phyloP scores from a whole-genome alignment of 1,140 invertebrate genomes.

The Ganaspis sp. region DNA sequence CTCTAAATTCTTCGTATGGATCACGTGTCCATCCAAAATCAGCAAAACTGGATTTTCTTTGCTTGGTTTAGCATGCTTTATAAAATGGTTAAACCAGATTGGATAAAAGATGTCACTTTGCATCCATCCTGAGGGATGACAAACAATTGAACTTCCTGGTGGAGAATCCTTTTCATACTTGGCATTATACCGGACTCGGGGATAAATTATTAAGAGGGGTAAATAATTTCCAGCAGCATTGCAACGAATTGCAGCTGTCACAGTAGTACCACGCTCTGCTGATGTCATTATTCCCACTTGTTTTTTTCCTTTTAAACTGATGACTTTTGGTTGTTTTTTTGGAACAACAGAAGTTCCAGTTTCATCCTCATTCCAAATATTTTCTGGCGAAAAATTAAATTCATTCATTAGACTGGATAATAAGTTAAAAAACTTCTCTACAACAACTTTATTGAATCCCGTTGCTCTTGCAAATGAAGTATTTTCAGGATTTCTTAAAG shows the following conservation, averaged over 20 bases:
- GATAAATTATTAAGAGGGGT: no score
- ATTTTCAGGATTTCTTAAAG: constrained; percentile 38
- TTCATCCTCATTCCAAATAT: constrained; percentile 62
- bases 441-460: constrained; percentile 49
- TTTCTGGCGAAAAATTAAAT: constrained; percentile 22
- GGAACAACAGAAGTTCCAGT: no score
- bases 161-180: no score
- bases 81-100: constrained; percentile 66
- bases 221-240: no score
- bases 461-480: constrained; percentile 44
- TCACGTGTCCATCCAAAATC: constrained; percentile 66
- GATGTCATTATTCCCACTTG: no score
- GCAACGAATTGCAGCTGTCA: no score
- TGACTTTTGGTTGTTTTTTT: no score
- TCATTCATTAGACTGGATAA: constrained; percentile 9
- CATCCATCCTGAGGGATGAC: constrained; percentile 61
- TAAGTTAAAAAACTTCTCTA: constrained; percentile 37
- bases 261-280: no score
- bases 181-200: no score
- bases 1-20: constrained; percentile 68
- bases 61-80: constrained; percentile 46
- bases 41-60: constrained; percentile 59
- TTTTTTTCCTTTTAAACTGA: no score
- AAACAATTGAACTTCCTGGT: no score
- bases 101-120: constrained; percentile 59